These are phyloP conservation scores for Limnothrissa miodon DNA, from an alignment of 2,113 vertebrate genomes.

Conservation along the genomic window DNA sequence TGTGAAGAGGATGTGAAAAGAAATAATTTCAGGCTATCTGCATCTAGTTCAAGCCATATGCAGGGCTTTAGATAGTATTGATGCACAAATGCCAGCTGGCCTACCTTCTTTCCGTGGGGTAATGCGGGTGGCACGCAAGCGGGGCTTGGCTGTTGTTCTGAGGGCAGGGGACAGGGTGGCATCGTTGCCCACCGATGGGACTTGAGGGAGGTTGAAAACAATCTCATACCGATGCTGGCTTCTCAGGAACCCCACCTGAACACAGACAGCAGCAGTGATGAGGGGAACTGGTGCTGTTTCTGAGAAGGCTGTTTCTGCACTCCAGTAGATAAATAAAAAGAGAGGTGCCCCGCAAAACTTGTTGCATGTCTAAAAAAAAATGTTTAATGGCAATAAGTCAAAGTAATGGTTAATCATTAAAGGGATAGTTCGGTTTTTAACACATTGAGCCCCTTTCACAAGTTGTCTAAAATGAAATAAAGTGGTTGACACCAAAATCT, in stretches of 20 bases:
- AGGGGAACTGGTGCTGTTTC: not conserved
- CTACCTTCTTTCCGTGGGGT: constrained; percentile 58
- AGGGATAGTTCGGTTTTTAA: no score
- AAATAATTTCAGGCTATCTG: not conserved
- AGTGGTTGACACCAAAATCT: no score
- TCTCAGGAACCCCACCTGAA: constrained; percentile 66
- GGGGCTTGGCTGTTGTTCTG: constrained; percentile 43
- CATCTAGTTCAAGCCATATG: not conserved
- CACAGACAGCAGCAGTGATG: not conserved
- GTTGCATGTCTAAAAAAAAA: no score
- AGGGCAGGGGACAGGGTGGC: constrained; percentile 45
- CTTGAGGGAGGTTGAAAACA: constrained; percentile 58
- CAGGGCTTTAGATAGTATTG: not conserved
- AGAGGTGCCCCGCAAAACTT: no score
- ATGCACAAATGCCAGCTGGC: not conserved
- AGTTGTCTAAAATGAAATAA: no score
- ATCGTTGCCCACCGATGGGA: constrained; percentile 61
- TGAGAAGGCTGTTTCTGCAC: no score
- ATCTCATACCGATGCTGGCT: constrained; percentile 67
- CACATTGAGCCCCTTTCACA: no score
- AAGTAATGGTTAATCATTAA: no score
- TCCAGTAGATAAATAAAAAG: no score
- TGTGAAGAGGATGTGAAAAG: not conserved
- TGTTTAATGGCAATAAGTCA: no score
- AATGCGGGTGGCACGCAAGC: constrained; percentile 54